Base-by-base conservation (phyloP, 2,797 vertebrate species). In the Chaenodraco wilsoni region DNA sequence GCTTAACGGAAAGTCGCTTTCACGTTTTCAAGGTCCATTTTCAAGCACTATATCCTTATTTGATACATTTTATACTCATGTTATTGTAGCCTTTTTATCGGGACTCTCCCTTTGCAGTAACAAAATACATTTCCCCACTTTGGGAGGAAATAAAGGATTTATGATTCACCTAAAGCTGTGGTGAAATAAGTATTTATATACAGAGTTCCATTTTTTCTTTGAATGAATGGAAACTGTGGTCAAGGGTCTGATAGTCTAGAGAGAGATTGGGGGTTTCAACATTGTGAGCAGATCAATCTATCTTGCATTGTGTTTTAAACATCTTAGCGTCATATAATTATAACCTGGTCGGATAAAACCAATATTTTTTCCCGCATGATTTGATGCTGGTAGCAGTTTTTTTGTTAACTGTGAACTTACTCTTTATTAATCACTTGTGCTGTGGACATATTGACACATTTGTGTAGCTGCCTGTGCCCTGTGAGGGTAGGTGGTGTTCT, bases 391-490 rank as follows among this genome's bases (percentile, higher is more conserved):
- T 37, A 17, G 7, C 11, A 21, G 31, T 19, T 56, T 12, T 49
- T 6, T 15, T 27, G 15, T 10, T 27, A 21, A 2, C 19, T 65
- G 46, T 69, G 44, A 43, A 44, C 13, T 41, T 21, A n/a, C 37
- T 31, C 1, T 49, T 23, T 33, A 37, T 46, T 21, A 0, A 31
- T 9, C 11, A 45, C 13, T 55, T 40, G 17, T 51, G 40, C 19
- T 43, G 11, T 23, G 33, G 54, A 21, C 8, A 16, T 1, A 37
- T 33, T 74, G 49, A 50, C 58, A 51, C 55, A 71, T 62, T 23
- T 31, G 27, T 21, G 37, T 9, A 43, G 9, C 49, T 44, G 54
- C n/a, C 16, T 69, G 1, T 65, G 15, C 11, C 11, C 31, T 5
- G 1, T 13, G 3, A 43, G 4, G 1, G 60, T 21, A 19, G 27